Base-by-base conservation (phyloP, 1,140 invertebrate species). In the Carposina sasakii region DNA sequence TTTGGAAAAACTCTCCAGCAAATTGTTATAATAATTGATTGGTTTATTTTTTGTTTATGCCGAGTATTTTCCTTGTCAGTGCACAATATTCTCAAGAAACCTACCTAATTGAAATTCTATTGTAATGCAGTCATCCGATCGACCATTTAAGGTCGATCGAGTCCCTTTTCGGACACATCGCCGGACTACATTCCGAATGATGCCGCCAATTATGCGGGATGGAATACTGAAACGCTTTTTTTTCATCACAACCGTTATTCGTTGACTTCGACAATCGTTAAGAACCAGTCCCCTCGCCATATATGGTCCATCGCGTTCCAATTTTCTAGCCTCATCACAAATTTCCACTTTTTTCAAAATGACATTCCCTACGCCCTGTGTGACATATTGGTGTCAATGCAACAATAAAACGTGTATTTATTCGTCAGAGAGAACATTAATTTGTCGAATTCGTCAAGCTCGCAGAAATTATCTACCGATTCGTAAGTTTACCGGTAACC, bases 51-150 rank as follows among this genome's bases (percentile, higher is more conserved):
- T n/a, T n/a, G n/a, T n/a, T n/a, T n/a, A n/a, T n/a, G n/a, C n/a
- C n/a, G n/a, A n/a, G n/a, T n/a, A n/a, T 59, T 58, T 60, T 52
- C 49, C 41, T 55, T 37, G 34, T 57, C 43, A 28, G 40, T 44
- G 26, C 4, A n/a, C 48, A 39, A 40, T 37, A 23, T 48, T 53
- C 67, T n/a, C n/a, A n/a, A n/a, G n/a, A n/a, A n/a, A n/a, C n/a
- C n/a, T n/a, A n/a, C n/a, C n/a, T n/a, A n/a, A 76, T 73, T 75
- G 67, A 63, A 75, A 75, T 69, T 75, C 68, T 70, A 79, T 75
- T 73, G 71, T 63, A 75, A 75, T 74, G 56, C 63, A 58, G 49
- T 57, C 59, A 67, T 68, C 60, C 53, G 57, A 57, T 52, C 28
- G 24, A 52, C 66, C 68, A 53, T 77, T 67, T 81, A 76, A 54